phyloP scores from a whole-genome alignment of 2,797 vertebrate genomes.

The Bufotes viridis region DNA sequence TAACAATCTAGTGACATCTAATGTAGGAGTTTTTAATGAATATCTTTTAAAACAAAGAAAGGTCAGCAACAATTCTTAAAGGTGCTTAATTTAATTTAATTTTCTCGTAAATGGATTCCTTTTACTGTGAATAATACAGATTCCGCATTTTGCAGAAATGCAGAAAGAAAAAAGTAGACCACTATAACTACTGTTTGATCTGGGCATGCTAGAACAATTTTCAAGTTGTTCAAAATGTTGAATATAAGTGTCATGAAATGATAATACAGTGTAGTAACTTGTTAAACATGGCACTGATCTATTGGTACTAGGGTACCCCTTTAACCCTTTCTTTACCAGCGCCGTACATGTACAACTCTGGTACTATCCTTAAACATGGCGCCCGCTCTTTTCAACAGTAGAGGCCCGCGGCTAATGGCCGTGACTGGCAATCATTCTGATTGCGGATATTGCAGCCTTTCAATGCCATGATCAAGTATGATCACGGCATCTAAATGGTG shows the following conservation, averaged over 20 bases:
- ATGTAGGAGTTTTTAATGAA: not conserved
- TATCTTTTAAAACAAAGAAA: conserved; percentile 37
- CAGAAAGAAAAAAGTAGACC: not conserved
- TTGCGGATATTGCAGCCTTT: too few relatives aligned
- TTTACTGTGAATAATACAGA: conserved; percentile 59
- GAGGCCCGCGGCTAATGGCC: too few relatives aligned
- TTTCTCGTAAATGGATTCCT: conserved; percentile 42
- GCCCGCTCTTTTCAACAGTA: too few relatives aligned
- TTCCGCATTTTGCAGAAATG: conserved; percentile 39
- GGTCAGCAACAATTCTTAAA: conserved; percentile 38
- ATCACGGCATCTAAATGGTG: too few relatives aligned
- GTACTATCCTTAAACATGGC: too few relatives aligned
- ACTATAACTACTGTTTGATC: not conserved
- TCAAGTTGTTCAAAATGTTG: not conserved
- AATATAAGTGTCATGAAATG: not conserved
- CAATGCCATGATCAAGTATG: too few relatives aligned
- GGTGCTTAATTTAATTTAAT: conserved; percentile 56
- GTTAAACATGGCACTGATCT: not conserved
- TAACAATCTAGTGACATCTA: not conserved
- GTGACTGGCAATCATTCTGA: too few relatives aligned
- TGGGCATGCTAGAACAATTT: not conserved
- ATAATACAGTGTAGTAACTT: not conserved
- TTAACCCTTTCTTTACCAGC: too few relatives aligned
- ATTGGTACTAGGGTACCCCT: not conserved
- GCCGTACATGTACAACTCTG: too few relatives aligned